A percentile compares a stretch with the other conserved stretches of the same genome.
These are phyloP conservation scores for Bagarius yarrelli DNA, from an alignment of 2,113 vertebrate genomes.

Conservation along the genomic window DNA sequence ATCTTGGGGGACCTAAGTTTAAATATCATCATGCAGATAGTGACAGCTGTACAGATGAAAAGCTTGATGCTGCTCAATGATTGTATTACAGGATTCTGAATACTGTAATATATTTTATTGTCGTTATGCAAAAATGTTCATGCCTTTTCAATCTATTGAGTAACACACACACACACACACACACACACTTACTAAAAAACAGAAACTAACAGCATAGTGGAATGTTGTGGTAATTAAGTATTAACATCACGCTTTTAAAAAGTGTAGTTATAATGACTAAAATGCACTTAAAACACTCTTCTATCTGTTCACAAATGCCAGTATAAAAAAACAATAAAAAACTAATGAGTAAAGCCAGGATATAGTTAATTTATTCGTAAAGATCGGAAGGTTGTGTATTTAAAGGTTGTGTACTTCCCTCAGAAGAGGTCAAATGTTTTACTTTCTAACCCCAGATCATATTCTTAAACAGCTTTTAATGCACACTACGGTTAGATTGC, in stretches of 20 bases:
- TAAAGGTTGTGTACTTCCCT: background rate
- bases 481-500: background rate
- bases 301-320: constrained; percentile 31
- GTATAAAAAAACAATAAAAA: background rate
- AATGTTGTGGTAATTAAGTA: background rate
- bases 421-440: background rate
- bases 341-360: background rate
- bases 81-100: background rate
- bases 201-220: constrained; percentile 3
- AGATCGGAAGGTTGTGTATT: background rate
- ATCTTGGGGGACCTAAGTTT: constrained; percentile 1
- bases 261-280: background rate
- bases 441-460: background rate
- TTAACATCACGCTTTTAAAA: background rate
- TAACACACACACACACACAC: background rate
- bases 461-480: background rate
- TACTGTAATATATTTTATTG: background rate
- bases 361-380: background rate
- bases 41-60: constrained; percentile 21
- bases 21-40: constrained; percentile 40
- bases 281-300: background rate
- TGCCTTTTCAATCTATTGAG: too few relatives aligned
- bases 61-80: background rate
- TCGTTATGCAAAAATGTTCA: background rate
- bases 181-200: background rate